phyloP scores from a whole-genome alignment of 2,797 vertebrate genomes.

The Mastacembelus armatus region DNA sequence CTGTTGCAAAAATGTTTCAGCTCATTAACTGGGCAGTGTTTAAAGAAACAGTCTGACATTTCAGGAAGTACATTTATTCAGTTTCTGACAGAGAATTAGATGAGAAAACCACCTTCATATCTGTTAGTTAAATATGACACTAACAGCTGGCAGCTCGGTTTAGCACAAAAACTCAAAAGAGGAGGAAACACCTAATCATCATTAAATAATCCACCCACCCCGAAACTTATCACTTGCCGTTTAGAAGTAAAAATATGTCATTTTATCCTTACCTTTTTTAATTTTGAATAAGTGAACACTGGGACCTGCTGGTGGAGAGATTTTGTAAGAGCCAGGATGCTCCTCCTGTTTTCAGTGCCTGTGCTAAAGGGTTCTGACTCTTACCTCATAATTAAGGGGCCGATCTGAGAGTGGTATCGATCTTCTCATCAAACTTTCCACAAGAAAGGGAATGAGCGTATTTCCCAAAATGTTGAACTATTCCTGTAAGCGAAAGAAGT shows the following conservation, averaged over 20 bases:
- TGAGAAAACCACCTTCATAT: conserved; percentile 7
- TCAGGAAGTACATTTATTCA: background rate
- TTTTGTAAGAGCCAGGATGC: too few species aligned
- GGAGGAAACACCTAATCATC: background rate
- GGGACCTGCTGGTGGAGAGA: background rate
- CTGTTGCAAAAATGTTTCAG: background rate
- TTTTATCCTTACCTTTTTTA: too few species aligned
- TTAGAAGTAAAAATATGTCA: too few species aligned
- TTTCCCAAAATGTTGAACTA: conserved; percentile 14
- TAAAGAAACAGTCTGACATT: background rate
- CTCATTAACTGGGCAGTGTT: background rate
- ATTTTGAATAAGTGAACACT: conserved; percentile 3
- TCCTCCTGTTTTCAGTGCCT: background rate
- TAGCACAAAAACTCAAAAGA: background rate
- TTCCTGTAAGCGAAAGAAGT: conserved; percentile 18
- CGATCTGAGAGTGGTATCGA: conserved; percentile 12
- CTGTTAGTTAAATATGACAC: background rate
- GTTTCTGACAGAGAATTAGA: background rate
- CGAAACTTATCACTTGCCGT: too few species aligned
- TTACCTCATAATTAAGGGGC: conserved; percentile 11
- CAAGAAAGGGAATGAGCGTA: background rate
- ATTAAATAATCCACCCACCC: too few species aligned
- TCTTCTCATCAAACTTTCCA: conserved; percentile 2
- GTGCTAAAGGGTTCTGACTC: too few species aligned
- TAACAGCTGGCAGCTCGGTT: background rate